A percentile compares a stretch with the other conserved stretches of the same genome.
Conservation (phyloP, 2,888 invertebrate genomes). For the Chelonus formosanus region DNA sequence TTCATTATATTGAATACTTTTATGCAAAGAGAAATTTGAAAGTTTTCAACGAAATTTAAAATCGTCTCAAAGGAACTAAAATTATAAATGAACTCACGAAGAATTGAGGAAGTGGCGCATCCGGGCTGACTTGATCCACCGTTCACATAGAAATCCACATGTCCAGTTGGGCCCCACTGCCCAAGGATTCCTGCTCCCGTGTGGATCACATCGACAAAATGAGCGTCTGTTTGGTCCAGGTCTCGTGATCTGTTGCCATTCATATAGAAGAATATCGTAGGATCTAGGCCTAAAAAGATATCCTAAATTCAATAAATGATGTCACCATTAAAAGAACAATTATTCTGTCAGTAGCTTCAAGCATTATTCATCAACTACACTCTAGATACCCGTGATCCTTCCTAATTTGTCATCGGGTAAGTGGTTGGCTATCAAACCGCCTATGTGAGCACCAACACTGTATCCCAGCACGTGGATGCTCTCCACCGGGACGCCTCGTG, state of each 20-base stretch:
- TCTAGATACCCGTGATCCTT: conserved; percentile 77
- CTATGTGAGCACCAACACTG: conserved; percentile 87
- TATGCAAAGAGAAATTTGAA: no score
- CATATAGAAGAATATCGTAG: conserved; percentile 85
- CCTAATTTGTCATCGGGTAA: conserved; percentile 80
- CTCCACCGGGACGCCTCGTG: conserved; percentile 78
- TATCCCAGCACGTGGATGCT: conserved; percentile 84
- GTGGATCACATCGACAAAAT: conserved; percentile 85
- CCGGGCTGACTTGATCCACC: conserved; percentile 90
- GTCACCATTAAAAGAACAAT: conserved; percentile 7
- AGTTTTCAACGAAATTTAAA: no score
- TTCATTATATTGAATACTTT: no score
- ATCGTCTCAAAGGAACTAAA: no score
- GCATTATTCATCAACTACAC: conserved; percentile 8
- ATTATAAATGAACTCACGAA: conserved; percentile 70
- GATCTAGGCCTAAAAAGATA: conserved; percentile 74
- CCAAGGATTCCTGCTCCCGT: conserved; percentile 89
- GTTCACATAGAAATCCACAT: conserved; percentile 89
- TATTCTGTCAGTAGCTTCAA: neutral
- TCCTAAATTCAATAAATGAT: conserved; percentile 24
- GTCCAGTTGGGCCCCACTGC: conserved; percentile 89
- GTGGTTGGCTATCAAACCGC: conserved; percentile 83
- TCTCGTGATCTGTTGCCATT: conserved; percentile 82
- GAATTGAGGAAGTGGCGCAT: conserved; percentile 82
- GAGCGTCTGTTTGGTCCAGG: conserved; percentile 81